Evolutionary conservation across 2,797 vertebrate species (phyloP).

Genomic region (Odontamblyopus lacepedii): DNA sequence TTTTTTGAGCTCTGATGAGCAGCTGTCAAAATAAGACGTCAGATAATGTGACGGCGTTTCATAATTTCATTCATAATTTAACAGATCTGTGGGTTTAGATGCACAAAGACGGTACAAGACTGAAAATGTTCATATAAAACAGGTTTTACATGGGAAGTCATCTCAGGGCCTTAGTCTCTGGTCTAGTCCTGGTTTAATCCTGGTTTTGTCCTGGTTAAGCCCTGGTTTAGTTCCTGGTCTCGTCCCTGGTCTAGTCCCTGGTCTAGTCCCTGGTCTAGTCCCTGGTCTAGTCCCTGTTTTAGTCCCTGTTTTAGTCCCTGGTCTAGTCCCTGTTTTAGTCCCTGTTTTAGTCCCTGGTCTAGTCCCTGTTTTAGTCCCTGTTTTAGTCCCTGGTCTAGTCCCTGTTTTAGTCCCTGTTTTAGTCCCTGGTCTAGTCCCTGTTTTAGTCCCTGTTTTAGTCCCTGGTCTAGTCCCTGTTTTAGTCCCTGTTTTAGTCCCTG

Average conservation of each 20-base stretch:
- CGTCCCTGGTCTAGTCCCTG: no score
- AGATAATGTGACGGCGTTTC: neutral
- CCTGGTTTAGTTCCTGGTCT: neutral
- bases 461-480: neutral
- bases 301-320: no score
- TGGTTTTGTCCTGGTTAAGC: no score
- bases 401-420: no score
- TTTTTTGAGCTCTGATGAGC: slow-evolving; percentile 28
- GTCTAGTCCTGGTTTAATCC: no score
- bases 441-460: no score
- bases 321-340: neutral
- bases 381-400: neutral
- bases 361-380: neutral
- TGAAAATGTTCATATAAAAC: neutral
- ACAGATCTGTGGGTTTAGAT: neutral
- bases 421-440: no score
- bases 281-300: neutral
- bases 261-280: neutral
- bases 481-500: no score
- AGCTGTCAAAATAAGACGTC: slow-evolving; percentile 29
- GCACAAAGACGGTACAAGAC: neutral
- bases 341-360: no score
- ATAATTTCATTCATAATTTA: slow-evolving; percentile 1
- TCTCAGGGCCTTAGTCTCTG: neutral
- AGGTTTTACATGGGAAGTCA: neutral